Percentiles rank a stretch among this genome's conserved stretches.
Conservation (phyloP, 2,888 invertebrate species). For the Phasia obesa region DNA sequence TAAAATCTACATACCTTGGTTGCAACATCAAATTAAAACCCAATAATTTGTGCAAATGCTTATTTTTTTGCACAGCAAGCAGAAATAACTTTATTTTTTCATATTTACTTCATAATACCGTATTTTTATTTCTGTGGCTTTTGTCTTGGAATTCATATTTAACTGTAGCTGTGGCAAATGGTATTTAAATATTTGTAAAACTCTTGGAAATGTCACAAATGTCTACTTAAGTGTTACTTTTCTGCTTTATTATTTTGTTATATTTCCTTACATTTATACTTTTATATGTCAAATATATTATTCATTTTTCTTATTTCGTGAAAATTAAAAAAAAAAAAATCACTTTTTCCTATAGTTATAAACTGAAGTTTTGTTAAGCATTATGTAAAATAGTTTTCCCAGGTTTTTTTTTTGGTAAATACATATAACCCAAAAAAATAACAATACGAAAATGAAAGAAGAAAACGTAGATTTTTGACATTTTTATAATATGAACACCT, state of each 20-base stretch:
- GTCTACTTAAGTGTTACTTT: constrained; percentile 41
- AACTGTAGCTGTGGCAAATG: constrained; percentile 39
- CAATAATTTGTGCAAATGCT: constrained; percentile 61
- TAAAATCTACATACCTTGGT: constrained; percentile 5
- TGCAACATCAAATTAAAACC: constrained; percentile 44
- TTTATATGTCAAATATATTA: constrained; percentile 43
- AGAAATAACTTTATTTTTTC: neutral
- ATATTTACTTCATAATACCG: constrained; percentile 34
- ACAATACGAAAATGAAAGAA: constrained; percentile 2
- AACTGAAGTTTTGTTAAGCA: constrained; percentile 31
- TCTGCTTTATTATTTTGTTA: constrained; percentile 1
- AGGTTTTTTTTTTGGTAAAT: neutral
- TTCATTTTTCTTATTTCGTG: constrained; percentile 14
- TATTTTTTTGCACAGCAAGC: constrained; percentile 5
- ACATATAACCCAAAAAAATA: neutral
- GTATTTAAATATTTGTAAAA: constrained; percentile 67
- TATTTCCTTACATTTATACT: constrained; percentile 24
- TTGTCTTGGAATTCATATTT: constrained; percentile 39
- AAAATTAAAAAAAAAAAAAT: constrained; percentile 44
- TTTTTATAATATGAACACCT: constrained; percentile 54
- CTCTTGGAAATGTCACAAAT: constrained; percentile 68
- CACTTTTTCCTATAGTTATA: constrained; percentile 17
- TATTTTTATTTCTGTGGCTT: constrained; percentile 37
- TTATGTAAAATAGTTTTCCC: constrained; percentile 51
- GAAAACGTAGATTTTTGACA: constrained; percentile 45